These are phyloP conservation scores for Polyploca ridens DNA, from an alignment of 2,888 invertebrate genomes.

Conservation along the genomic window DNA sequence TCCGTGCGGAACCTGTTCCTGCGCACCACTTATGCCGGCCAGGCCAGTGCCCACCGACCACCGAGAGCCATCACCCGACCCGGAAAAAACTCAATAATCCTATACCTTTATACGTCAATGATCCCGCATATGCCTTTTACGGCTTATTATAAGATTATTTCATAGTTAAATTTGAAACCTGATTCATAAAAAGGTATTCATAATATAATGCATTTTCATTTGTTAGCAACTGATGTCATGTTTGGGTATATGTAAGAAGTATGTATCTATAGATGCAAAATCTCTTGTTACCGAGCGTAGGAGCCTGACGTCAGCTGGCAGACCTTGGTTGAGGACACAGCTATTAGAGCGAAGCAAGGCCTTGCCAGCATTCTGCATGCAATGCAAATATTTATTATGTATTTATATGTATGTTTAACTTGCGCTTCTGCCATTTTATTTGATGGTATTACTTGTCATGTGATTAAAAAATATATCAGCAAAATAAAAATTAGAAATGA, in stretches of 20 bases:
- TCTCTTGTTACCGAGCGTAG: slow-evolving; percentile 71
- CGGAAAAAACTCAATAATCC: slow-evolving; percentile 43
- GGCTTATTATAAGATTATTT: background rate
- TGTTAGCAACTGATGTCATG: slow-evolving; percentile 40
- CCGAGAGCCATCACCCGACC: slow-evolving; percentile 40
- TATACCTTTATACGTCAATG: slow-evolving; percentile 21
- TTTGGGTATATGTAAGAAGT: slow-evolving; percentile 29
- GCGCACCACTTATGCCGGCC: slow-evolving; percentile 65
- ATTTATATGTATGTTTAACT: slow-evolving; percentile 18
- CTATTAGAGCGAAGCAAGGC: slow-evolving; percentile 77
- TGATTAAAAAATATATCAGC: slow-evolving; percentile 7
- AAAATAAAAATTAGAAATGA: background rate
- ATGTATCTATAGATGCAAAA: slow-evolving; percentile 55
- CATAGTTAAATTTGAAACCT: background rate
- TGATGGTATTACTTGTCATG: background rate
- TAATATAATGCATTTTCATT: slow-evolving; percentile 24
- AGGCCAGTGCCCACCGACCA: slow-evolving; percentile 57
- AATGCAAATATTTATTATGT: slow-evolving; percentile 49
- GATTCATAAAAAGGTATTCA: background rate
- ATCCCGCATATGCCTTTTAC: background rate
- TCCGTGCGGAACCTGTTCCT: slow-evolving; percentile 76
- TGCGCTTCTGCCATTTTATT: background rate
- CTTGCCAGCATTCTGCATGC: slow-evolving; percentile 71
- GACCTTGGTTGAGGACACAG: slow-evolving; percentile 77
- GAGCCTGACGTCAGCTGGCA: slow-evolving; percentile 72